These are phyloP conservation scores for Pocillopora damicornis DNA, from an alignment of 64 coral and sea anemone species.

Conservation along the genomic window DNA sequence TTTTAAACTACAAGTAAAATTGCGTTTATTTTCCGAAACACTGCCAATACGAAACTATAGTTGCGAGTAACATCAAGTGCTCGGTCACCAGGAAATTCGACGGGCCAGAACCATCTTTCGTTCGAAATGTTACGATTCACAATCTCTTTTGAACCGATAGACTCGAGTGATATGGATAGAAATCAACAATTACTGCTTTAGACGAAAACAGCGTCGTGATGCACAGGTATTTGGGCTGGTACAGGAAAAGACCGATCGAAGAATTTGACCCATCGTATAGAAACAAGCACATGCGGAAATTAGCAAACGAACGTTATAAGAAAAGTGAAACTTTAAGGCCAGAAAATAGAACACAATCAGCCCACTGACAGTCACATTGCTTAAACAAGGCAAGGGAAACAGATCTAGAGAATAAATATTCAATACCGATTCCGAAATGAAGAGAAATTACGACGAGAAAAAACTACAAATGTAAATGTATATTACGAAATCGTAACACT, in stretches of 20 bases:
- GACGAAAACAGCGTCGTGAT: background rate
- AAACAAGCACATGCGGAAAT: background rate
- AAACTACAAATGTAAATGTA: background rate
- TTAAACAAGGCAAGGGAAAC: background rate
- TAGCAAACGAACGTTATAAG: background rate
- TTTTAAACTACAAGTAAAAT: too few species aligned
- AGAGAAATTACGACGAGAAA: background rate
- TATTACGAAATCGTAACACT: slow-evolving; percentile 33
- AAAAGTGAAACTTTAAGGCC: background rate
- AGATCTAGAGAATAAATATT: background rate
- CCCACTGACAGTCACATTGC: background rate
- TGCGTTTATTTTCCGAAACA: too few species aligned
- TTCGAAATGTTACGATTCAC: background rate
- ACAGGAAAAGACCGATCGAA: slow-evolving; percentile 19
- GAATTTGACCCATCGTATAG: background rate
- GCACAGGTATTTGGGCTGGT: background rate
- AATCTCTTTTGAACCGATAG: background rate
- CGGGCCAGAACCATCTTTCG: background rate
- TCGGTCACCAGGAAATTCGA: background rate
- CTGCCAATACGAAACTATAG: too few species aligned
- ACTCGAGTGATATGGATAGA: background rate
- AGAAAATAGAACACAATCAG: background rate
- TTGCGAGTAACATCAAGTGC: background rate
- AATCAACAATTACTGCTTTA: background rate
- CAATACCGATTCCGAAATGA: background rate